A percentile compares a stretch with the other conserved stretches of the same genome.
Evolutionary conservation across 2,797 vertebrate genomes (phyloP).

Genomic region (Hyperoplus lanceolatus): DNA sequence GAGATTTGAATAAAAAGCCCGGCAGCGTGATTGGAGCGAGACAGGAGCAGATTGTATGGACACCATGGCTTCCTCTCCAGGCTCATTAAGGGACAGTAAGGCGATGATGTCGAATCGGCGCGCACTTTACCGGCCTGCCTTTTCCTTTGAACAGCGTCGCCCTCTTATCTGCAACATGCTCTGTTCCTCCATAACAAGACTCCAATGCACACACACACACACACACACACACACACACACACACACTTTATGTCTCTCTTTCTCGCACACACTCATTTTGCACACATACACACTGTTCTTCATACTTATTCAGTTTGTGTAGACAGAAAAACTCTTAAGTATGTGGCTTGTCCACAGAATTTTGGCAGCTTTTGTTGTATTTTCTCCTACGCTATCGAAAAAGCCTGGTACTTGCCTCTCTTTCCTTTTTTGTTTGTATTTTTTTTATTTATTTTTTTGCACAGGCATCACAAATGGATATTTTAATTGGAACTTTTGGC

Average conservation of each 20-base stretch:
- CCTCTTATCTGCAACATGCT: conserved; percentile 87
- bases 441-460: conserved; percentile 59
- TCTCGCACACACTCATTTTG: conserved; percentile 41
- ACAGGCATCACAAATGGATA: conserved; percentile 82
- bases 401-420: conserved; percentile 64
- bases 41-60: conserved; percentile 78
- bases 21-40: conserved; percentile 81
- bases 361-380: conserved; percentile 81
- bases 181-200: conserved; percentile 87
- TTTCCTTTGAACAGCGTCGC: conserved; percentile 83
- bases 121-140: conserved; percentile 82
- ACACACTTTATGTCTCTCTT: conserved; percentile 55
- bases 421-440: conserved; percentile 10
- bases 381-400: conserved; percentile 78
- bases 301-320: conserved; percentile 72
- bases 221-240: conserved; percentile 43
- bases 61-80: conserved; percentile 77
- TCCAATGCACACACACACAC: conserved; percentile 55
- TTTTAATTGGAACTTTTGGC: conserved; percentile 87
- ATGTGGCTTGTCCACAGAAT: conserved; percentile 81
- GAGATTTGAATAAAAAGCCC: conserved; percentile 84
- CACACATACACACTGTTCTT: conserved; percentile 65
- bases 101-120: conserved; percentile 81
- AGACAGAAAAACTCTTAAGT: conserved; percentile 78
- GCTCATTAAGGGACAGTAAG: conserved; percentile 88